Evolutionary conservation across 2,888 invertebrate species (phyloP).

Genomic region (Conomelus anceps): DNA sequence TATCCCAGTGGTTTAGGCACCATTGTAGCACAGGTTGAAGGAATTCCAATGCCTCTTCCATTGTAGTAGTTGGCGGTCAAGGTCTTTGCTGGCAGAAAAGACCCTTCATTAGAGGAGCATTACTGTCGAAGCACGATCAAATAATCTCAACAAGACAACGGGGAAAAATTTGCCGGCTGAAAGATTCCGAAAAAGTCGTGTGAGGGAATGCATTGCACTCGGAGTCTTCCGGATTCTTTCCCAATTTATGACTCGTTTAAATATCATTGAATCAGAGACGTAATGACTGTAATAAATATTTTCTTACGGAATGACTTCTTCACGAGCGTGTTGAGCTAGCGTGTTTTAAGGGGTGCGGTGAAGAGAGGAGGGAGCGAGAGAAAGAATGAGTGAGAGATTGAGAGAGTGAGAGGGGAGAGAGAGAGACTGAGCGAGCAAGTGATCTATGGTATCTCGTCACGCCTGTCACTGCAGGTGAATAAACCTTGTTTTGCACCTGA

Average conservation of each 20-base stretch:
- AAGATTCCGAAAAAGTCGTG: not conserved
- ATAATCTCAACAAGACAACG: not conserved
- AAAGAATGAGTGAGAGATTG: not conserved
- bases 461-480: not conserved
- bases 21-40: not conserved
- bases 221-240: not conserved
- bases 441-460: not conserved
- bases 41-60: not conserved
- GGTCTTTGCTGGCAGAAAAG: not conserved
- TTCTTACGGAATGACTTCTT: not conserved
- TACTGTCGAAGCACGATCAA: not conserved
- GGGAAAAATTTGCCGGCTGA: not conserved
- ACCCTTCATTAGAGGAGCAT: not conserved
- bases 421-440: not conserved
- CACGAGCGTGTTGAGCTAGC: not conserved
- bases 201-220: not conserved
- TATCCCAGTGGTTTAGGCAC: no score
- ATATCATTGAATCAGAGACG: not conserved
- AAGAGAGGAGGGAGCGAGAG: not conserved
- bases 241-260: not conserved
- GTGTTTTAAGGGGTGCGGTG: not conserved
- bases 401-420: not conserved
- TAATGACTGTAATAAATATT: not conserved
- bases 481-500: not conserved
- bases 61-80: not conserved